Evolutionary conservation across 2,888 invertebrate genomes (phyloP).

Genomic region (Heteropelma amictum): DNA sequence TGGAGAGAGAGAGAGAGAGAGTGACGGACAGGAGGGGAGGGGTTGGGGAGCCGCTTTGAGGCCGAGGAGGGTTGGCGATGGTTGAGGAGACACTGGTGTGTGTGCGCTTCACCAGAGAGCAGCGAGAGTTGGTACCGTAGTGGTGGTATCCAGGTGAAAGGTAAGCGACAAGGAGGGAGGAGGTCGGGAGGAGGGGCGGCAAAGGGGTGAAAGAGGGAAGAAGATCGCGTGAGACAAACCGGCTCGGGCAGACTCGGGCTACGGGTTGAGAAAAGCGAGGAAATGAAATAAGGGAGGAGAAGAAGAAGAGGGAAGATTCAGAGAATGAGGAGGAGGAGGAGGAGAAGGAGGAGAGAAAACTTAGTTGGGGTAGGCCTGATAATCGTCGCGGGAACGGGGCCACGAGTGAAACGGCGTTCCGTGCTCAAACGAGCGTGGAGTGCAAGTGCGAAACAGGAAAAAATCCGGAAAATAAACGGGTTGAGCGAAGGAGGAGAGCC

Average conservation of each 20-base stretch:
- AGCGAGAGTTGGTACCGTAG: neutral
- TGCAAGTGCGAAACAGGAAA: no score
- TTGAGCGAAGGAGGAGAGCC: no score
- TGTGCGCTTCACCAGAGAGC: constrained; percentile 4
- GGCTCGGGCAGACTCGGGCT: no score
- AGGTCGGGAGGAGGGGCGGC: neutral
- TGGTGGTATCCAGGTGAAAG: constrained; percentile 28
- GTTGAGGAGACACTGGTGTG: neutral
- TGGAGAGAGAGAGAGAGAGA: neutral
- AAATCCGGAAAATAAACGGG: no score
- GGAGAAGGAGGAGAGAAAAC: neutral
- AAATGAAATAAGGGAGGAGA: constrained; percentile 26
- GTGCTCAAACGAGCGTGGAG: no score
- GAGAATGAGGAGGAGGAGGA: neutral
- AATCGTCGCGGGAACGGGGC: neutral
- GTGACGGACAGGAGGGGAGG: neutral
- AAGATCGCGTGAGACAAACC: constrained; percentile 8
- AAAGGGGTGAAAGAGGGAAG: neutral
- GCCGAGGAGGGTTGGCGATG: constrained; percentile 7
- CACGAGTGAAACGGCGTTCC: neutral
- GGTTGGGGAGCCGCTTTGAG: neutral
- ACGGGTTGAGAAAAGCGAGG: neutral
- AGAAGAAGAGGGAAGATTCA: neutral
- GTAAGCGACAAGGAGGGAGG: neutral
- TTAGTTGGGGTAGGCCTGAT: constrained; percentile 22